phyloP scores from a whole-genome alignment of 2,797 vertebrate genomes.

The Lepus oiostolus region DNA sequence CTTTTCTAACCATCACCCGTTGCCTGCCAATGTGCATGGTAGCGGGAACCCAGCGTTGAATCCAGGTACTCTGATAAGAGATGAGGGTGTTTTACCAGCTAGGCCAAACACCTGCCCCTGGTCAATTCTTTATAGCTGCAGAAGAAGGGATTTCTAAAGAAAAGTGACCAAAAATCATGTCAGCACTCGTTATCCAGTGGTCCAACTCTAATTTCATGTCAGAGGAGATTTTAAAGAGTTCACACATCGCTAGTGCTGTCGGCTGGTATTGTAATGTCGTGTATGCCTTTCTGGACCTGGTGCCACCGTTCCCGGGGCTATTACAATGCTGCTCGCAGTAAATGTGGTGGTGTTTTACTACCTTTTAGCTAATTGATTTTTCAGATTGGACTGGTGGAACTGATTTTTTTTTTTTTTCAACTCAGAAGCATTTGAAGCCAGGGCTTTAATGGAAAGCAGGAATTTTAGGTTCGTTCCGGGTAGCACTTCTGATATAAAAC shows the following conservation, averaged over 20 bases:
- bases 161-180: constrained; percentile 49
- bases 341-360: background rate
- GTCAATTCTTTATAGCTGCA: background rate
- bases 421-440: constrained; percentile 23
- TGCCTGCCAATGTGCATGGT: too few relatives aligned
- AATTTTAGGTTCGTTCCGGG: constrained; percentile 30
- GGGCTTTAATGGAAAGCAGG: constrained; percentile 23
- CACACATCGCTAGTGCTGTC: constrained; percentile 27
- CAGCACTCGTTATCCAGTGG: background rate
- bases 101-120: too few relatives aligned
- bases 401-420: constrained; percentile 4
- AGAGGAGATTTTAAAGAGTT: constrained; percentile 28
- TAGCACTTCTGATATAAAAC: background rate
- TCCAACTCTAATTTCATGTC: constrained; percentile 51
- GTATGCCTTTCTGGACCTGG: background rate
- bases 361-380: constrained; percentile 46
- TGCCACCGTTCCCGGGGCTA: background rate
- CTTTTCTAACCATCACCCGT: too few relatives aligned
- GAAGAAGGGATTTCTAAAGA: constrained; percentile 44
- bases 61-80: too few relatives aligned
- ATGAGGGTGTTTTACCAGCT: too few relatives aligned
- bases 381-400: background rate
- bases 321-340: background rate
- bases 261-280: background rate
- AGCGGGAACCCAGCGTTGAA: too few relatives aligned